Conservation (phyloP, 2,797 vertebrate species). For the Kryptolebias ocellatus region DNA sequence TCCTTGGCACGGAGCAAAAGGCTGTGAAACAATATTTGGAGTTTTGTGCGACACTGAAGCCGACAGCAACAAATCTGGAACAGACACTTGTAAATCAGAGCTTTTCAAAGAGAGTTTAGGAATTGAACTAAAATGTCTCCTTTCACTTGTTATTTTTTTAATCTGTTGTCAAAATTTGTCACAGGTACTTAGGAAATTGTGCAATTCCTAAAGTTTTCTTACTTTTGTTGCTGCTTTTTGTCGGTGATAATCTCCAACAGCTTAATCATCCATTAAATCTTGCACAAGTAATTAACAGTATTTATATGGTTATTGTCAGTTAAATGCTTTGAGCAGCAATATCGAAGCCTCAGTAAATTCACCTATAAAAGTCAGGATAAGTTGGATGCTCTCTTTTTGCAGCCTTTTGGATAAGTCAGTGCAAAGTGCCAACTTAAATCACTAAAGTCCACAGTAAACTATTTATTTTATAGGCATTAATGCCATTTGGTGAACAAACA, state of each 20-base stretch:
- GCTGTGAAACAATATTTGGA: conserved; percentile 39
- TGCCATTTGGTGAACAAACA: too few relatives aligned
- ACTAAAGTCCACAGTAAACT: background rate
- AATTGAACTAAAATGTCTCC: background rate
- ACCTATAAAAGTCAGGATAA: background rate
- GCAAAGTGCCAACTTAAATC: background rate
- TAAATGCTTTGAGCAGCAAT: background rate
- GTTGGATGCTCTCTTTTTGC: background rate
- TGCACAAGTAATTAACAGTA: background rate
- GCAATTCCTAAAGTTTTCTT: background rate
- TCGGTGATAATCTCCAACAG: background rate
- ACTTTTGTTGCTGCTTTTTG: background rate
- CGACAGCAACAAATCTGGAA: conserved; percentile 36
- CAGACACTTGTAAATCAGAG: conserved; percentile 29
- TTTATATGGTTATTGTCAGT: background rate
- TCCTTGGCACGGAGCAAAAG: conserved; percentile 43
- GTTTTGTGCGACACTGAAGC: conserved; percentile 15
- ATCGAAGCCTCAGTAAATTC: background rate
- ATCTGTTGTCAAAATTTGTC: too few relatives aligned
- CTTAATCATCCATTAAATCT: background rate
- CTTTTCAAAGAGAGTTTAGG: conserved; percentile 10
- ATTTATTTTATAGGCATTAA: too few relatives aligned
- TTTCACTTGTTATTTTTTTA: background rate
- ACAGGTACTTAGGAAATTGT: background rate
- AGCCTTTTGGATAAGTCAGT: background rate